Base-by-base conservation (phyloP, 2,888 invertebrate species). In the Parasteatoda lunata region DNA sequence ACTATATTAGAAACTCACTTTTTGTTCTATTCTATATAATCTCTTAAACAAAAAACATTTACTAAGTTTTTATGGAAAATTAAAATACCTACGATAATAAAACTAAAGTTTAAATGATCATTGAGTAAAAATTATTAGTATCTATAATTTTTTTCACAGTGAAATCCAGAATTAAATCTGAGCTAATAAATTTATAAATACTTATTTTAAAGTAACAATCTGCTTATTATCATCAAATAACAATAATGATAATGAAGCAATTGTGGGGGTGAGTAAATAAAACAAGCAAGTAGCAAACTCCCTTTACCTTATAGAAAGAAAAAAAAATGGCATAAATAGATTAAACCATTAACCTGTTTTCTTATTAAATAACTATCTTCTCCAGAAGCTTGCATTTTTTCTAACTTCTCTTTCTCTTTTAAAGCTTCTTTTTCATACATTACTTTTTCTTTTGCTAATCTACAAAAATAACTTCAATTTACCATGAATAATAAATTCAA, bases 381-480 rank as follows among this genome's bases (percentile, higher is more conserved):
- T 13, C 79, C 83, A 48, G 75, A 66, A 15, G 73, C 64, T 70
- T 83, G 78, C 88, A 88, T 82, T 65, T 88, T 88, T 75, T 73
- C 83, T 0, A 88, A 71, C 59, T 88, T 88, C 15, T 70, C 75
- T 45, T 79, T 88, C 59, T 88, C 88, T 75, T 79, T 82, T 7
- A 54, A 69, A 30, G 82, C 88, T 78, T 88, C 88, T 48, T 88
- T 88, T 77, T 80, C 88, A 76, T 88, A 88, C 83, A 82, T 88
- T 48, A 79, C 69, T 79, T 88, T 88, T 71, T 88, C 88, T 76
- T 88, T 88, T 9, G 88, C 88, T 71, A 88, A 59, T n/a, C 88
- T 88, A 54, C 6, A 73, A 68, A 13, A 13, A 59, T 6, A 11
- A 7, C 7, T 59, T 30, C 30, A 30, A 30, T 30, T 30, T 30